These are phyloP conservation scores for Cygnus buccinator DNA, from an alignment of 2,113 vertebrate species.

Conservation along the genomic window DNA sequence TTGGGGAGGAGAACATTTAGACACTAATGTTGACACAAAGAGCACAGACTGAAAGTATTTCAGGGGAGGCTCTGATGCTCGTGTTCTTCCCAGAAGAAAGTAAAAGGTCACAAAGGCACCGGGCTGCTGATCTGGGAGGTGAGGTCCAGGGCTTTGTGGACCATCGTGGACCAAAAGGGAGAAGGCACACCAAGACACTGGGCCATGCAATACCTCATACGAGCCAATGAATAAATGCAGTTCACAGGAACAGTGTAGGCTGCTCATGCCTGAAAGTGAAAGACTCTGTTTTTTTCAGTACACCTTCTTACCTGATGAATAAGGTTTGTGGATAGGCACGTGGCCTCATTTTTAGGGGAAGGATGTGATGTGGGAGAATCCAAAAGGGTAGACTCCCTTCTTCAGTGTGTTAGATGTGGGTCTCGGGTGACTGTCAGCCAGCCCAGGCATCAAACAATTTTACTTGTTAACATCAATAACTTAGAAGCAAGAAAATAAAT, in stretches of 20 bases:
- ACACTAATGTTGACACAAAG: not conserved
- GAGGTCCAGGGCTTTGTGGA: not conserved
- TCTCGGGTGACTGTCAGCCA: not conserved
- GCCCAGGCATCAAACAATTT: not conserved
- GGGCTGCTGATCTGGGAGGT: not conserved
- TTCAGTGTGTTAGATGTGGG: not conserved
- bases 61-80: not conserved
- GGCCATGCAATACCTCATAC: not conserved
- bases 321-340: not conserved
- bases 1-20: not conserved
- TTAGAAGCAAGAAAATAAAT: not conserved
- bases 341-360: not conserved
- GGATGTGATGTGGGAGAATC: not conserved
- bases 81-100: not conserved
- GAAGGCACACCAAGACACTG: accelerated
- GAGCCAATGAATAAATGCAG: not conserved
- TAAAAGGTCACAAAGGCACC: not conserved
- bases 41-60: not conserved
- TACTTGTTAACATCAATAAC: not conserved
- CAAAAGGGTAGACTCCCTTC: not conserved
- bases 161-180: accelerated
- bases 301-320: not conserved
- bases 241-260: not conserved
- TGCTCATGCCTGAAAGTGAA: not conserved
- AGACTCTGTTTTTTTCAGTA: not conserved